Base-by-base conservation (phyloP, 1,140 invertebrate genomes). In the Chymomyza costata region DNA sequence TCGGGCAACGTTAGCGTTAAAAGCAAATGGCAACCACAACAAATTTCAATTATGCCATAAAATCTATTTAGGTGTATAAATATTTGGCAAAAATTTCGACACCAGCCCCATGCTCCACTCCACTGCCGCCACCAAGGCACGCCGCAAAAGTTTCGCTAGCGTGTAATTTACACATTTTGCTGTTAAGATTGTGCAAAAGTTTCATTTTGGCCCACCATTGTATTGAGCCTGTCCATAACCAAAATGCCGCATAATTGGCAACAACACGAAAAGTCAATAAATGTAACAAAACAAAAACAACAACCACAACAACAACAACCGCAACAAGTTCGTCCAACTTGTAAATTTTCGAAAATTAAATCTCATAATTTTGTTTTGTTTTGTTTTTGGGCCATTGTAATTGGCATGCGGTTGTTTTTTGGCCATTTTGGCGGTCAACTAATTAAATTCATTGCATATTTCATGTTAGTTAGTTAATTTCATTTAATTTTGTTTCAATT, bases 41-140 rank as follows among this genome's bases (percentile, higher is more conserved):
- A 68, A 80, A 68, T 80, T 80, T 80, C 73, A 80, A 80, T 80
- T 80, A 80, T 80, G 73, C 67, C 73, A 80, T 80, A 58, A 80
- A 80, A 80, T 80, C 73, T 80, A 80, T 80, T 80, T 80, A 80
- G 73, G 74, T 73, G 60, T 62, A 73, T 80, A 80, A 80, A 80
- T 81, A 80, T 80, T 80, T 80, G 56, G 68, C 5, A n/a, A 52
- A 71, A 60, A 68, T 73, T 68, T 80, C 50, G 16, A 44, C 60
- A 39, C 51, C 32, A 11, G n/a, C n/a, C n/a, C n/a, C n/a, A n/a
- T n/a, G n/a, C n/a, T n/a, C n/a, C n/a, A n/a, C n/a, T n/a, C n/a
- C n/a, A n/a, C n/a, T n/a, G n/a, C n/a, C 50, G 6, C 6, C 5
- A 10, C 53, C 43, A 45, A n/a, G 46, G 56, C 53, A 53, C 13